phyloP scores from a whole-genome alignment of 2,113 vertebrate species.

The Spilogale gracilis region DNA sequence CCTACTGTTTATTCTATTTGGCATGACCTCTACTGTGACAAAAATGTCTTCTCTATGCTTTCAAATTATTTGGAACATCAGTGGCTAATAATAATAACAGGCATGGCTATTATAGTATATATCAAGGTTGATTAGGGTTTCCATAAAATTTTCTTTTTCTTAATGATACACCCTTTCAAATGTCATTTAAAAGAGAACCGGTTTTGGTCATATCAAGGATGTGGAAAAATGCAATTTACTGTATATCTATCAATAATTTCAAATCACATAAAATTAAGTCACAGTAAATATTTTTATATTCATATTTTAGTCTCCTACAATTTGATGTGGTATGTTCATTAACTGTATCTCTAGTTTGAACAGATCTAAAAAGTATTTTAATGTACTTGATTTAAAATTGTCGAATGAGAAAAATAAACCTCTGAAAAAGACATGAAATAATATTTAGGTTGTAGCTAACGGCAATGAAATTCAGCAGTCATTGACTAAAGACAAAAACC shows the following conservation, averaged over 20 bases:
- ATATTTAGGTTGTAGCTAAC: background rate
- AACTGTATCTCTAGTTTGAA: background rate
- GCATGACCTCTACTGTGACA: background rate
- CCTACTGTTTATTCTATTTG: constrained; percentile 8
- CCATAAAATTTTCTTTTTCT: background rate
- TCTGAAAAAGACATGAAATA: background rate
- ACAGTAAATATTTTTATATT: background rate
- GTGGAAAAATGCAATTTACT: background rate
- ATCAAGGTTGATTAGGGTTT: constrained; percentile 36
- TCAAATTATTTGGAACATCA: constrained; percentile 44
- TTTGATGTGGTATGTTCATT: background rate
- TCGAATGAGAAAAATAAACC: background rate
- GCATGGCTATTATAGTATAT: background rate
- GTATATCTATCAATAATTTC: background rate
- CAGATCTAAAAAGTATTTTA: background rate
- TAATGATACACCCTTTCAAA: constrained; percentile 44
- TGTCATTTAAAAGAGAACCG: background rate
- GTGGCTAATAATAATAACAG: constrained; percentile 1
- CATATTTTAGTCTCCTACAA: background rate
- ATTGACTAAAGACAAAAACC: background rate
- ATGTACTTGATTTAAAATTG: background rate
- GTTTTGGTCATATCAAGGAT: background rate
- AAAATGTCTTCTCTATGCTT: background rate
- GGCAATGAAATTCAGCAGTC: background rate
- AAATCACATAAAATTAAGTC: constrained; percentile 1